Conservation (phyloP, 2,113 vertebrate species). For the Callithrix jacchus region DNA sequence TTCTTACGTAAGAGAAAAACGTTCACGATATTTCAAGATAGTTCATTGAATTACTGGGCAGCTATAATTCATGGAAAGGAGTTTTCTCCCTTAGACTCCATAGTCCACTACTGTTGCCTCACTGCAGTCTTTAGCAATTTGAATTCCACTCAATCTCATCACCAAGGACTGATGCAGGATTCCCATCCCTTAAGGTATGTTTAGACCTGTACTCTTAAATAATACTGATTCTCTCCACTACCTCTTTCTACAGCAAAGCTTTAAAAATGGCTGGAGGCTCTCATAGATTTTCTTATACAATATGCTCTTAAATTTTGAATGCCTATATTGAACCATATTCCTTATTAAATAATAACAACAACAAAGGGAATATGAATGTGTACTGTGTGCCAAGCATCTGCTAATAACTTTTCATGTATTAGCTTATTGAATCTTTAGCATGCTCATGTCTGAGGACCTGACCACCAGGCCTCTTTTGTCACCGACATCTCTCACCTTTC, state of each 20-base stretch:
- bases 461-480: background rate
- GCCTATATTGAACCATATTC: background rate
- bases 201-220: background rate
- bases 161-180: fast-evolving
- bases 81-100: too few relatives aligned
- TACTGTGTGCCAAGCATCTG: background rate
- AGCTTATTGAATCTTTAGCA: background rate
- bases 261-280: background rate
- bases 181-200: background rate
- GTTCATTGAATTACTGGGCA: background rate
- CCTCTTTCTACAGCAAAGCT: background rate
- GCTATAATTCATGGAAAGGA: background rate
- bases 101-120: background rate
- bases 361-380: background rate
- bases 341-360: background rate
- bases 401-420: background rate
- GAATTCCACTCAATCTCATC: background rate
- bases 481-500: background rate
- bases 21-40: background rate
- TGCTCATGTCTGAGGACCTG: background rate
- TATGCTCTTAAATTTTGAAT: background rate
- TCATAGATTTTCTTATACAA: background rate
- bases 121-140: background rate
- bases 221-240: background rate
- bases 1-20: background rate